phyloP scores from a whole-genome alignment of 2,113 vertebrate species.

The Okapia johnstoni region DNA sequence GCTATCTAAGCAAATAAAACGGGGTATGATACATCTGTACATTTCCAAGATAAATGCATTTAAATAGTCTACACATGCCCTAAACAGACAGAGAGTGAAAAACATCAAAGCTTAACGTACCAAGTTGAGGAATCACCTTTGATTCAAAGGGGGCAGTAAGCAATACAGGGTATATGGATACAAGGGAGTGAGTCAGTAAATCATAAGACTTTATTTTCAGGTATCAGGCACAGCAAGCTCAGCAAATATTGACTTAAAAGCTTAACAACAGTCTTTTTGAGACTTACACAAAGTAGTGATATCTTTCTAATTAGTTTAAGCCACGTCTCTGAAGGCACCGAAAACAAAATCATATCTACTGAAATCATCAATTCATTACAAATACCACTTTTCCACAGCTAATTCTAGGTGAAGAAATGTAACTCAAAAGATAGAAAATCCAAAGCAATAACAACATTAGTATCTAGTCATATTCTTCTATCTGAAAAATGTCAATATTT shows the following conservation, averaged over 20 bases:
- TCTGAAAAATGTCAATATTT: slow-evolving; percentile 39
- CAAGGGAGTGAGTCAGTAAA: not conserved
- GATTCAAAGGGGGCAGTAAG: slow-evolving; percentile 13
- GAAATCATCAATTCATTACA: not conserved
- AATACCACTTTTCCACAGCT: slow-evolving; percentile 46
- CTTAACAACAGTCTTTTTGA: slow-evolving; percentile 39
- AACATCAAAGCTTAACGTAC: slow-evolving; percentile 32
- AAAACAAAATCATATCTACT: slow-evolving; percentile 38
- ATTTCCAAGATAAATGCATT: slow-evolving; percentile 48
- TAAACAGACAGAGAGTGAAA: slow-evolving; percentile 14
- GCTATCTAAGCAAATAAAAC: slow-evolving; percentile 26
- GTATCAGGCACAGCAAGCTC: not conserved
- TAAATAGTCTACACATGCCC: not conserved
- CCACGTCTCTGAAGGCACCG: not conserved
- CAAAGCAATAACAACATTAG: slow-evolving; percentile 20
- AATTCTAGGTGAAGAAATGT: slow-evolving; percentile 35
- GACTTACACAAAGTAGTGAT: slow-evolving; percentile 27
- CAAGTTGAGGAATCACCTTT: slow-evolving; percentile 25
- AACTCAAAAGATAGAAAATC: not conserved
- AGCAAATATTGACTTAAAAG: slow-evolving; percentile 48
- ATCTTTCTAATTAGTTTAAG: slow-evolving; percentile 48
- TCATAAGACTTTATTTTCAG: slow-evolving; percentile 21
- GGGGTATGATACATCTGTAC: not conserved
- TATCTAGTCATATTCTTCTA: slow-evolving; percentile 14
- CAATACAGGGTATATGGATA: not conserved